Evolutionary conservation across 2,888 invertebrate genomes (phyloP).

Genomic region (Cantharis lateralis): DNA sequence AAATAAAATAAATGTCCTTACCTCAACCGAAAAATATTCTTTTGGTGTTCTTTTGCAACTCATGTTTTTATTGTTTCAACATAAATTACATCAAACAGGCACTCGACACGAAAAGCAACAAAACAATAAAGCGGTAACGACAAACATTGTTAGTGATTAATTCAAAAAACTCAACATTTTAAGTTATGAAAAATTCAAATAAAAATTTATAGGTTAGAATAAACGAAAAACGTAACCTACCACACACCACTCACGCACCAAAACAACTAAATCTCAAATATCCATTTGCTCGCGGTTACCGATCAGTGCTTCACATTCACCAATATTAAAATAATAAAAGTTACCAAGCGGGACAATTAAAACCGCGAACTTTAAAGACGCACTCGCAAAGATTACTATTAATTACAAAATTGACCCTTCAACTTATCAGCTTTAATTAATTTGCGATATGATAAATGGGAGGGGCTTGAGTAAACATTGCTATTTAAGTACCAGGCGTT

Average conservation of each 20-base stretch:
- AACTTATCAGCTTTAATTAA: not conserved
- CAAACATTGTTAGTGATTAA: constrained; percentile 17
- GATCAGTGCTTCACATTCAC: constrained; percentile 4
- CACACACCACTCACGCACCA: constrained; percentile 44
- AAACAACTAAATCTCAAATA: constrained; percentile 41
- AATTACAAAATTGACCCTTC: not conserved
- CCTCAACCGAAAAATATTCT: constrained; percentile 23
- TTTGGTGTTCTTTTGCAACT: constrained; percentile 21
- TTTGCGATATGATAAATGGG: not conserved
- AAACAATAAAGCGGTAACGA: constrained; percentile 12
- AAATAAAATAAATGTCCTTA: constrained; percentile 14
- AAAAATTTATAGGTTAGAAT: constrained; percentile 34
- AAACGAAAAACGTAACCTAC: constrained; percentile 44
- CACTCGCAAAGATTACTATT: not conserved
- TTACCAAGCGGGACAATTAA: not conserved
- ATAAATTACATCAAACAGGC: constrained; percentile 12
- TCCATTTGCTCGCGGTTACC: not conserved
- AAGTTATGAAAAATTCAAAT: constrained; percentile 22
- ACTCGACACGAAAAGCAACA: constrained; percentile 21
- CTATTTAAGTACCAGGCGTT: not conserved
- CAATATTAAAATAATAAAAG: constrained; percentile 5
- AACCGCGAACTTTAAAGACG: not conserved
- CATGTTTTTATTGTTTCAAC: constrained; percentile 11
- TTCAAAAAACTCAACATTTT: constrained; percentile 13
- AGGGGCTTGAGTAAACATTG: not conserved